phyloP scores from a whole-genome alignment of 2,888 invertebrate species.

The Leucophenga maculata region DNA sequence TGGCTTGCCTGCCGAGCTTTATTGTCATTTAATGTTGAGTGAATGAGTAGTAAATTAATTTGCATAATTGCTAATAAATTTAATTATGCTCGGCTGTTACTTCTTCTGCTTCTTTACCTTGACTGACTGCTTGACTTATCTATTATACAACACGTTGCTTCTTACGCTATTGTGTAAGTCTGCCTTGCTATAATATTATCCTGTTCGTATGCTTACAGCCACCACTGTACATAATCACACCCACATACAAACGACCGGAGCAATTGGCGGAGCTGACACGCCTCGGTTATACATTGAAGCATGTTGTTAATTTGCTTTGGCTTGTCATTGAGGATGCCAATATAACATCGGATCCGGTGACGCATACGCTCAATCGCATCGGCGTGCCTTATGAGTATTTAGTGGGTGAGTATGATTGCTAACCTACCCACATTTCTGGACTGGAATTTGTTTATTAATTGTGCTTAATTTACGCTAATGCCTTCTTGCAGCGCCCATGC shows the following conservation, averaged over 20 bases:
- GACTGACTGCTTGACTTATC: not conserved
- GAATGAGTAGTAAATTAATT: constrained; percentile 53
- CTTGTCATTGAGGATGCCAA: constrained; percentile 82
- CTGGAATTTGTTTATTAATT: constrained; percentile 4
- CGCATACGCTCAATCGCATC: constrained; percentile 73
- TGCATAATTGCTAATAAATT: constrained; percentile 62
- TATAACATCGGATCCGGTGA: constrained; percentile 73
- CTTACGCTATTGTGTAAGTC: not conserved
- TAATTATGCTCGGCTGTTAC: constrained; percentile 7
- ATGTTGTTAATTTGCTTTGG: constrained; percentile 80
- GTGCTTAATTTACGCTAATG: not conserved
- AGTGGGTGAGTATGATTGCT: constrained; percentile 72
- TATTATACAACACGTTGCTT: not conserved
- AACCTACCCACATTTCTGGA: not conserved
- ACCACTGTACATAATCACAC: constrained; percentile 80
- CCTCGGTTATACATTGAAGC: constrained; percentile 80
- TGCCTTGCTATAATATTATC: constrained; percentile 18
- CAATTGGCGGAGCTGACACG: constrained; percentile 87
- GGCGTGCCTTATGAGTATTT: constrained; percentile 76
- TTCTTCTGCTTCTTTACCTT: not conserved
- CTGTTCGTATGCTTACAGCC: constrained; percentile 62
- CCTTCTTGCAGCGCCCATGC: constrained; percentile 78
- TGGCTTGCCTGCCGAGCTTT: not conserved
- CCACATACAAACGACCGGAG: constrained; percentile 82
- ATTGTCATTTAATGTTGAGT: constrained; percentile 36